Evolutionary conservation across 2,888 invertebrate species (phyloP).

Genomic region (Apeira syringaria): DNA sequence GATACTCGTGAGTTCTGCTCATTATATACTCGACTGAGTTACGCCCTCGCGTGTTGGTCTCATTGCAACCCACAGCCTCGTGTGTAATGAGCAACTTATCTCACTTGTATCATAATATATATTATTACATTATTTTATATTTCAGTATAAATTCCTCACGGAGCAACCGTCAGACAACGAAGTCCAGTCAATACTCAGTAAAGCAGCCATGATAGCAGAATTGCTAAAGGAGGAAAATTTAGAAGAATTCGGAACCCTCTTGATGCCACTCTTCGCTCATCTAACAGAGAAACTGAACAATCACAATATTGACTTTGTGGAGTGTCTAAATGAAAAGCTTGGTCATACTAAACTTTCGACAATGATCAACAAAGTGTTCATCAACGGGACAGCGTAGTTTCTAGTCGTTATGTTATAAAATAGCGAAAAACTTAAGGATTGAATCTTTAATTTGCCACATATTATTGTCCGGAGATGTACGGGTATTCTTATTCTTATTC

Average conservation of each 20-base stretch:
- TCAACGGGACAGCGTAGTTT: constrained; percentile 24
- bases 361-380: constrained; percentile 26
- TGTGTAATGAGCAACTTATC: too few species aligned
- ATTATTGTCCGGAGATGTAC: too few species aligned
- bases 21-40: too few species aligned
- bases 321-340: constrained; percentile 18
- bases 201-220: constrained; percentile 45
- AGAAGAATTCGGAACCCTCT: constrained; percentile 44
- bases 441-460: too few species aligned
- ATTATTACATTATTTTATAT: constrained; percentile 31
- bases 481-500: too few species aligned
- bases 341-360: constrained; percentile 13
- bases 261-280: constrained; percentile 60
- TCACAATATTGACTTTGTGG: constrained; percentile 39
- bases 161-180: constrained; percentile 52
- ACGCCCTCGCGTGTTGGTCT: too few species aligned
- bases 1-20: too few species aligned
- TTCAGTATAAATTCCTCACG: constrained; percentile 66
- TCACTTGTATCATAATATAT: too few species aligned
- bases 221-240: constrained; percentile 40
- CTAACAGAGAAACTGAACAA: constrained; percentile 51
- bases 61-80: too few species aligned
- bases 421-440: too few species aligned
- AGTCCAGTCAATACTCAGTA: constrained; percentile 44
- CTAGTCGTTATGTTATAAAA: too few species aligned